Base-by-base conservation (phyloP, 2,113 vertebrate species). In the Cricetomys ansorgei region DNA sequence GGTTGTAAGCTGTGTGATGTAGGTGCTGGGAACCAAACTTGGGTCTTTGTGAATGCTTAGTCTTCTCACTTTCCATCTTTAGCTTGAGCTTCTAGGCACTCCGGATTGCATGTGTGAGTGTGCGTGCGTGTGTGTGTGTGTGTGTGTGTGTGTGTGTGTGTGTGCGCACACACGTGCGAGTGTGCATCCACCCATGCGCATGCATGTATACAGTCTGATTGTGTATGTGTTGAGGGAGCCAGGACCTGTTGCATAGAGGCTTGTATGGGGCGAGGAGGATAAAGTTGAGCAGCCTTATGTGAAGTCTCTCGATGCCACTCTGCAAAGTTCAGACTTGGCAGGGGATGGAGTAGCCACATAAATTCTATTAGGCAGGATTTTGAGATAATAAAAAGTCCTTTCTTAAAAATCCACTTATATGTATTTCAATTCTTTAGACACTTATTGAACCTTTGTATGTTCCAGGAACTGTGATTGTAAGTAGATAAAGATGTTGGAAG, bases 351-450 rank as follows among this genome's bases (percentile, higher is more conserved):
- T 37, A 80, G 69, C 7, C 50, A 29, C n/a, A 21, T 25, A 77
- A 67, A 2, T 53, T 50, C 21, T 65, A 59, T 84, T 53, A 91
- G 81, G 79, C 27, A 53, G 23, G 43, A 7, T 3, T 87, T 67
- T 69, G 40, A 80, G 79, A 29, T 64, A 45, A 77, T 29, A 9
- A 88, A n/a, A 84, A 31, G 27, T 13, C 23, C 19, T 62, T 10
- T 76, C 53, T 48, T 45, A 27, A 76, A 89, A 59, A 80, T 27
- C 72, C 12, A 59, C 21, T 53, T 29, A 86, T 92, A 90, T 25
- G 50, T 62, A 53, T 88, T 93, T 92, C 59, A 53, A 55, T 64
- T 91, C 43, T 89, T 86, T n/a, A 94, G 27, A 48, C 13, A n/a
- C 57, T 91, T 89, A 29, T 40, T n/a, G 53, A 50, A 13, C 53